Evolutionary conservation across 2,888 invertebrate genomes (phyloP).

Genomic region (Anticlea derivata): DNA sequence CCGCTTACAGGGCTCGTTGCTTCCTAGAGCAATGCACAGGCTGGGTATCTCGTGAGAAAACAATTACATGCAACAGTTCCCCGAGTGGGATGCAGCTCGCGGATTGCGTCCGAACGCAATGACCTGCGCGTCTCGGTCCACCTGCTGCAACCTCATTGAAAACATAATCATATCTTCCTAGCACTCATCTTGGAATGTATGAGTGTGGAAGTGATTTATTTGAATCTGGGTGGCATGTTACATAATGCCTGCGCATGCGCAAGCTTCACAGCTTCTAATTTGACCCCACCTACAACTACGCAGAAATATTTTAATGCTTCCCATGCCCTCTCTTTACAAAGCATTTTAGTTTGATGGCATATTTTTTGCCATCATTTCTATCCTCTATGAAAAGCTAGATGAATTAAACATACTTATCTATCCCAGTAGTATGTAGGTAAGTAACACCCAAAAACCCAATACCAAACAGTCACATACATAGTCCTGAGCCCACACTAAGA

Average conservation of each 20-base stretch:
- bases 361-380: no score
- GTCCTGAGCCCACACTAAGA: no score
- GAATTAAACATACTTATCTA: no score
- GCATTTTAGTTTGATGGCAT: no score
- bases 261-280: conserved; percentile 2
- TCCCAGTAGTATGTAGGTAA: no score
- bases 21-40: not conserved
- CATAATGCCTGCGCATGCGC: not conserved
- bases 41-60: conserved; percentile 19
- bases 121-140: conserved; percentile 39
- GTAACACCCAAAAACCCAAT: no score
- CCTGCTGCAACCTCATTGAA: conserved; percentile 33
- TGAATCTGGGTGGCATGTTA: conserved; percentile 7
- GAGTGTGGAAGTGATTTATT: conserved; percentile 18
- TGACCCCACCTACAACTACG: not conserved
- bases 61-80: conserved; percentile 20
- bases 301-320: not conserved
- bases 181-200: conserved; percentile 25
- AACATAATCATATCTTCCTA: conserved; percentile 28
- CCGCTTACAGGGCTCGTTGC: not conserved
- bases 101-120: conserved; percentile 37
- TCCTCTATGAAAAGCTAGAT: no score
- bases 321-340: no score
- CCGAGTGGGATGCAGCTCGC: conserved; percentile 29
- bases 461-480: no score